Conservation (phyloP, 53 echinoderm and acorn worm genomes). For the Zoroaster sp. region DNA sequence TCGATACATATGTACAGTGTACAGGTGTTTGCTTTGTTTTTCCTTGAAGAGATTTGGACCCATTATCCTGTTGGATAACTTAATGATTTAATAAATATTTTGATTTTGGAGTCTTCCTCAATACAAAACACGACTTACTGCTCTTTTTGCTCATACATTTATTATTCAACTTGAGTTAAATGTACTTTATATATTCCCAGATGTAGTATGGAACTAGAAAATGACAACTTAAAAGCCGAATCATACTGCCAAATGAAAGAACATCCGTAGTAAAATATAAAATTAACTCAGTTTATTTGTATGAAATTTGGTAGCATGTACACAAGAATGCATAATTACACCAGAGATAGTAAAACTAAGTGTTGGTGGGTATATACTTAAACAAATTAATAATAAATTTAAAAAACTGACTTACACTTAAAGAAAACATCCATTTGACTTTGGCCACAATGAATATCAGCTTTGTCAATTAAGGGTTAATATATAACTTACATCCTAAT, state of each 20-base stretch:
- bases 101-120: neutral
- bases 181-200: too few species aligned
- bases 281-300: neutral
- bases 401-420: neutral
- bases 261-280: neutral
- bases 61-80: neutral
- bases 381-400: neutral
- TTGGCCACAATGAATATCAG: too few species aligned
- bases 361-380: constrained; percentile 17
- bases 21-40: neutral
- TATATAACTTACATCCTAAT: too few species aligned
- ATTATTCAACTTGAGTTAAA: too few species aligned
- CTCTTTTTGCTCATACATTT: neutral
- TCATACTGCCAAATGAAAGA: too few species aligned
- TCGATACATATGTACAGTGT: neutral
- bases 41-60: neutral
- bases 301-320: constrained; percentile 17
- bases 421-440: neutral
- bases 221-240: too few species aligned
- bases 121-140: neutral
- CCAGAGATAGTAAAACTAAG: neutral
- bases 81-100: neutral
- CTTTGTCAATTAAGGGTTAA: too few species aligned
- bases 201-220: too few species aligned
- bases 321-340: constrained; percentile 18